Percentiles rank a stretch among this genome's conserved stretches.
These are phyloP conservation scores for Phalloptychus januarius DNA, from an alignment of 2,797 vertebrate species.

Conservation along the genomic window DNA sequence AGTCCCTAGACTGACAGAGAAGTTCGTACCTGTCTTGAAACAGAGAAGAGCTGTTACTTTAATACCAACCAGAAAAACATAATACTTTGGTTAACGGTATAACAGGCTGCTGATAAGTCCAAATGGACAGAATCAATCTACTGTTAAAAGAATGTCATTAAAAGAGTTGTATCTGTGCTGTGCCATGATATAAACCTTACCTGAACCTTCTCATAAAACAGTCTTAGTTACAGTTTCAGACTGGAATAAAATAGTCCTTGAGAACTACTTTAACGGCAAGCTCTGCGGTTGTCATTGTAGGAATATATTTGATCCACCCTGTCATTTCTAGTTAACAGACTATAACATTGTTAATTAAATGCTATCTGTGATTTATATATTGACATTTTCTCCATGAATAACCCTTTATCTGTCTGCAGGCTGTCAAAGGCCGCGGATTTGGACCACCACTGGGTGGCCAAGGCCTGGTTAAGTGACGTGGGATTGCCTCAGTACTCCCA, in stretches of 20 bases:
- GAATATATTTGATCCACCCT: neutral
- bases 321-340: neutral
- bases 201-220: neutral
- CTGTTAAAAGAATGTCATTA: neutral
- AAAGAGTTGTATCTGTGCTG: neutral
- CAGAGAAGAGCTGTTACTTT: neutral
- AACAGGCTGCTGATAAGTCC: neutral
- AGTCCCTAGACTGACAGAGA: neutral
- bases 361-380: neutral
- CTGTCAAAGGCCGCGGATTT: conserved; percentile 89
- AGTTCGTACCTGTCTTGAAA: neutral
- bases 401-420: conserved; percentile 57
- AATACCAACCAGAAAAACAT: neutral
- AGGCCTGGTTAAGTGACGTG: conserved; percentile 88
- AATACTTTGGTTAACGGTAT: neutral
- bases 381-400: neutral
- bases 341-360: neutral
- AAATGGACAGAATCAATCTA: neutral
- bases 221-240: neutral
- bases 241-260: neutral
- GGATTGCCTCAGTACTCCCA: conserved; percentile 90
- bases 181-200: neutral
- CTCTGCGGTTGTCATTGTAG: neutral
- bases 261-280: neutral
- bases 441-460: conserved; percentile 93